These are phyloP conservation scores for Phalloptychus januarius DNA, from an alignment of 2,797 vertebrate genomes.

Conservation along the genomic window DNA sequence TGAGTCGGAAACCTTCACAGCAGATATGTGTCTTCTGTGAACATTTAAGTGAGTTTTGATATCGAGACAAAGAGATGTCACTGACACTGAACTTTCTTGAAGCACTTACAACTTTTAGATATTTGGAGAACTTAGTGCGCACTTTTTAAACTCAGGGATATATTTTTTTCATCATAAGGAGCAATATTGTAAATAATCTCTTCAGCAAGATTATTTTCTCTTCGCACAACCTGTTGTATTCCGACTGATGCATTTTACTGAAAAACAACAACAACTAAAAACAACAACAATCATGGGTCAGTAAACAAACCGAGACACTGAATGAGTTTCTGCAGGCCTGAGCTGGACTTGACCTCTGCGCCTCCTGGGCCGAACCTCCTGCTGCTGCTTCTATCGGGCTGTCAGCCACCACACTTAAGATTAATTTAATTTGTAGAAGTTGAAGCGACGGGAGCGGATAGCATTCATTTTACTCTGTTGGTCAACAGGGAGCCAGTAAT, in stretches of 20 bases:
- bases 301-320: not conserved
- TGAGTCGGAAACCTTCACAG: not conserved
- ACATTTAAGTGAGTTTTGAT: not conserved
- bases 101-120: not conserved
- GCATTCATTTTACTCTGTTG: constrained; percentile 31
- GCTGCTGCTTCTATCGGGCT: constrained; percentile 62
- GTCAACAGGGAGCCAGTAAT: constrained; percentile 39
- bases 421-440: constrained; percentile 63
- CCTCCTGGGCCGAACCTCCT: not conserved
- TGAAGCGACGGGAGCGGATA: constrained; percentile 59
- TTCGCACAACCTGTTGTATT: not conserved
- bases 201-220: not conserved
- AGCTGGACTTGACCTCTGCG: constrained; percentile 76
- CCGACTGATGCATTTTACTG: not conserved
- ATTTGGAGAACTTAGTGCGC: not conserved
- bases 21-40: not conserved
- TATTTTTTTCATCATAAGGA: not conserved
- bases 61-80: not conserved
- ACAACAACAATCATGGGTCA: not conserved
- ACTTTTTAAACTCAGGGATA: not conserved
- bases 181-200: not conserved
- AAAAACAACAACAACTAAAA: not conserved
- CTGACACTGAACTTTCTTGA: not conserved
- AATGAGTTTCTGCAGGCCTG: constrained; percentile 21
- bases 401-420: constrained; percentile 64